Base-by-base conservation (phyloP, 2,888 invertebrate species). In the Melinopterus prodromus region DNA sequence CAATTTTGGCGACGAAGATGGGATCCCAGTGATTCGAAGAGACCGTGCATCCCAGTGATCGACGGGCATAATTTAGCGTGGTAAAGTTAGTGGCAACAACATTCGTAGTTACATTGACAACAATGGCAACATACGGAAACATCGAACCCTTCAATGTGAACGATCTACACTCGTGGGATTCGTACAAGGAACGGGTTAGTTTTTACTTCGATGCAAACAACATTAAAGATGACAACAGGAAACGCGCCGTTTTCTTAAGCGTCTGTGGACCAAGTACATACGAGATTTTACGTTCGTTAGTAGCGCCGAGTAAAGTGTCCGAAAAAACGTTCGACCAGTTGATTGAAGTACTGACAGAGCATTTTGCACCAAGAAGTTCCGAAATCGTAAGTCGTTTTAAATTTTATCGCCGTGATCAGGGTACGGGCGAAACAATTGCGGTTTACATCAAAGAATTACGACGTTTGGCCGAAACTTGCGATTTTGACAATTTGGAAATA, bases 221-320 rank as follows among this genome's bases (percentile, higher is more conserved):
- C 2, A 71, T 71, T 71, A 5, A 15, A 26, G 71, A 71, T 26
- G 26, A 71, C 26, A 71, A 71, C 15, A 26, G 26, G 71, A 71
- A 71, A 71, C 15, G 26, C 15, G 71, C 71, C 16, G 71, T 71
- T 14, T 71, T 71, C 26, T 71, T 71, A 71, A 71, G 71, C 71
- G 71, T 71, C 15, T 71, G 71, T 26, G 71, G 71, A 15, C 71
- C 71, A 16, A 26, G 16, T 26, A 71, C 71, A 71, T 71, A 71
- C 71, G 71, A 71, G 26, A 71, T 71, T 71, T 26, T 7, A 16
- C 71, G 71, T 16, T 71, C 71, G 15, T 26, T 71, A 26, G 15
- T 71, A 26, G 71, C 71, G 26, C 15, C 71, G 26, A 26, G 15
- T 16, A 71, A 71, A 14, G 71, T 71, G 26, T 26, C 15, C 15